Evolutionary conservation across 2,113 vertebrate species (phyloP), one percentile per base, ranked within the genome.

Genomic region (Stercorarius parasiticus): DNA sequence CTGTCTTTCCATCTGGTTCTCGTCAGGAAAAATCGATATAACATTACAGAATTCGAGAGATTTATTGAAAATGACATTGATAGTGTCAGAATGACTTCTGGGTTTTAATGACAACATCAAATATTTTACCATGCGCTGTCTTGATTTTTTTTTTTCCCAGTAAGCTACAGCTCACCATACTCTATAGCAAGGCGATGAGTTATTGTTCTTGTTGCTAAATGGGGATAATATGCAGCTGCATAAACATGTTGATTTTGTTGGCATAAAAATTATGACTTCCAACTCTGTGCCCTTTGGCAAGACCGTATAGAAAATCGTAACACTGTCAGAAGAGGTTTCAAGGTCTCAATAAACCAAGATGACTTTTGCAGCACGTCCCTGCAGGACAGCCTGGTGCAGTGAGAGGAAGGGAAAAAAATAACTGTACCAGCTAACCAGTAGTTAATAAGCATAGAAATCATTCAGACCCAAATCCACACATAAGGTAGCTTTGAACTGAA

Each of bases 181-280:
- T 96, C 89, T 94, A 40, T 77, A 95, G 90, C 70, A 77, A 93
- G 85, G 76, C 40, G 34, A 82, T 90, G 94, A 93, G 64, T 93
- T 96, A 59, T 64, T 94, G 95, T 96, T 97, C 95, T 59, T 91
- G 87, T 95, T 88, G 19, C 70, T 94, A 91, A 95, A 23, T 94
- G 73, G 72, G 87, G 82, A 92, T 98, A 96, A 85, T 91, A 64
- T 71, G 70, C 96, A 98, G 96, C 97, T 98, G 95, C 93, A 96
- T 94, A 98, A 97, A 96, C 84, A 83, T 70, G 34, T 59, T 86
- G 86, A 53, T 96, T 95, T 93, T 95, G 53, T 59, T 81, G 89
- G 74, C 79, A 89, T 80, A 15, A 74, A 87, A 25, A 6, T 16
- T 38, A 12, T 38, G 27, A 67, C 82, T 91, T 97, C 45, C 74